Conservation (phyloP, 2,797 vertebrate genomes). For the Phrynocephalus vlangalii region DNA sequence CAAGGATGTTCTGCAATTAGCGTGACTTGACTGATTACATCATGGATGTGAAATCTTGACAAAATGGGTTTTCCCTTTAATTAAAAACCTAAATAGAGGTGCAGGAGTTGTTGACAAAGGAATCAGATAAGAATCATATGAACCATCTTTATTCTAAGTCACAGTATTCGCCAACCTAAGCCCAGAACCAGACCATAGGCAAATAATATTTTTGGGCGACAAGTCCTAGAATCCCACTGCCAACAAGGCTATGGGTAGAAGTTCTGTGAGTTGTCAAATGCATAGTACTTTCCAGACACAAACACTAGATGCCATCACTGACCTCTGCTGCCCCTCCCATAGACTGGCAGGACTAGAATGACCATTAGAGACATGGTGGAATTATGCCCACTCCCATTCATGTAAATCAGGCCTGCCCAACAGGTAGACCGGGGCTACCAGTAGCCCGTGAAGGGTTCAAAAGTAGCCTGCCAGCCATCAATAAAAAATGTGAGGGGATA, state of each 20-base stretch:
- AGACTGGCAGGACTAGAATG: too few relatives aligned
- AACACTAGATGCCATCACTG: background rate
- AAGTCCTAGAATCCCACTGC: too few relatives aligned
- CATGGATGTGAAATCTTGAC: conserved; percentile 23
- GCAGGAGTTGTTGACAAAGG: conserved; percentile 30
- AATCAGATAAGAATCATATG: background rate
- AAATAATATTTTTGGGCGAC: too few relatives aligned
- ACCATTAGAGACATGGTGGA: background rate
- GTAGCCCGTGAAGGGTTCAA: too few relatives aligned
- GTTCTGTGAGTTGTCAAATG: too few relatives aligned
- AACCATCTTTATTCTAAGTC: too few relatives aligned
- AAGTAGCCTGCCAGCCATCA: too few relatives aligned
- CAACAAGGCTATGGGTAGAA: too few relatives aligned
- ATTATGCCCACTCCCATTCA: background rate
- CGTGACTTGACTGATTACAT: background rate
- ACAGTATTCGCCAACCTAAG: too few relatives aligned
- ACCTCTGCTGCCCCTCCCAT: background rate
- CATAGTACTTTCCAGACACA: background rate
- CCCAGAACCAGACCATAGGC: too few relatives aligned
- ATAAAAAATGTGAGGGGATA: too few relatives aligned
- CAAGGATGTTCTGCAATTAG: background rate
- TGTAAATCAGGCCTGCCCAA: background rate
- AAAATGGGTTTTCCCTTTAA: conserved; percentile 5
- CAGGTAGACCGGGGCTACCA: too few relatives aligned
- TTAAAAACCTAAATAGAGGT: conserved; percentile 21